These are phyloP conservation scores for Crenuchus spilurus DNA, from an alignment of 2,797 vertebrate genomes.

Conservation along the genomic window DNA sequence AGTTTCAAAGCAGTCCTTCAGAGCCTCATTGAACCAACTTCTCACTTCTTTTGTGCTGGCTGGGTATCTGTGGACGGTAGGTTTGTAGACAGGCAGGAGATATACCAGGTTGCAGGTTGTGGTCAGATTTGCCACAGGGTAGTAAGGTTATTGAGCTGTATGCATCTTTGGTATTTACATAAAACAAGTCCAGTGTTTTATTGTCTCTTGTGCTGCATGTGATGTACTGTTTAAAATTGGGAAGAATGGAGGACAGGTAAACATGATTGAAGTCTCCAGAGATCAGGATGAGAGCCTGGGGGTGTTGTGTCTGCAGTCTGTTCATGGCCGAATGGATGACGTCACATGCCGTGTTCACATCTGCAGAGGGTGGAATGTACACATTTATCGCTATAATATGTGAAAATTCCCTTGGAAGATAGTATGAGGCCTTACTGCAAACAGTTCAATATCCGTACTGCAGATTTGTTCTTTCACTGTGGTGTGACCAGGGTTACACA, in stretches of 20 bases:
- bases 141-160: neutral
- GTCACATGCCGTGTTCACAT: neutral
- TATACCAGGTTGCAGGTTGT: conserved; percentile 12
- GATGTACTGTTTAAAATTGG: neutral
- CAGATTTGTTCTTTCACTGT: neutral
- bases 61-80: neutral
- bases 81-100: conserved; percentile 8
- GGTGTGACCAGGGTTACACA: too few species aligned
- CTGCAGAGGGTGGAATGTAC: neutral
- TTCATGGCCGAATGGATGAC: neutral
- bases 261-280: neutral
- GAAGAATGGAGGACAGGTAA: too few species aligned
- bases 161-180: neutral
- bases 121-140: neutral
- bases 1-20: neutral
- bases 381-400: neutral
- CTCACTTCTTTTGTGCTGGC: neutral
- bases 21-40: neutral
- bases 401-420: neutral
- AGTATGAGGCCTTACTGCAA: neutral
- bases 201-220: neutral
- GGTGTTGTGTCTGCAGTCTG: neutral
- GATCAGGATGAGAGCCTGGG: neutral
- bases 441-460: neutral
- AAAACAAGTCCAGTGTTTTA: neutral